A percentile compares a stretch with the other conserved stretches of the same genome.
These are phyloP conservation scores for Micromussa lordhowensis DNA, from an alignment of 92 coral and sea anemone genomes.

Conservation along the genomic window DNA sequence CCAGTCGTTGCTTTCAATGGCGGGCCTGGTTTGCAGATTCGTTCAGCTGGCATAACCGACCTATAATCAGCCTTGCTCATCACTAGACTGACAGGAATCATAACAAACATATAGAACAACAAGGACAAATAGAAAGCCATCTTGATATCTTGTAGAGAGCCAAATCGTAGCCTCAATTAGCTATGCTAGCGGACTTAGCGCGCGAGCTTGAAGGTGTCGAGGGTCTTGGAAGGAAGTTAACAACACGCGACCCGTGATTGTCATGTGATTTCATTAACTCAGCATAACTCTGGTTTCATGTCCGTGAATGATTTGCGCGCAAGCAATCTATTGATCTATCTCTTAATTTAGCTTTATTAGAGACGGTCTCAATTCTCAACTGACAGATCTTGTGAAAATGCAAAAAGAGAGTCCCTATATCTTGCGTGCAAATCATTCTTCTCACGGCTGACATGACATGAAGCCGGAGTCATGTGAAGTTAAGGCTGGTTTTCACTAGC, in stretches of 20 bases:
- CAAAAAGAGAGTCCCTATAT: too few relatives aligned
- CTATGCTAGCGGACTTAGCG: neutral
- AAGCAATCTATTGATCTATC: too few relatives aligned
- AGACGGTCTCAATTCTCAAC: too few relatives aligned
- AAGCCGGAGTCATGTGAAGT: too few relatives aligned
- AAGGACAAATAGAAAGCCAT: slow-evolving; percentile 15
- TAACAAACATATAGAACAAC: neutral
- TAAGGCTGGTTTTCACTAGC: too few relatives aligned
- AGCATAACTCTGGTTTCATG: neutral
- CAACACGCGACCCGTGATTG: neutral
- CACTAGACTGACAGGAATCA: neutral
- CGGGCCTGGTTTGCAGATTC: slow-evolving; percentile 76
- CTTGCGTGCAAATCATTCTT: too few relatives aligned
- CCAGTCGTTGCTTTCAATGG: slow-evolving; percentile 9
- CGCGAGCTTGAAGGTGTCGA: too few relatives aligned
- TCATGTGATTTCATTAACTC: neutral
- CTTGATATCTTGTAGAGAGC: neutral
- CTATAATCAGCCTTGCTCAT: neutral
- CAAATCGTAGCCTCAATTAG: neutral
- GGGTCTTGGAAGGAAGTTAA: too few relatives aligned
- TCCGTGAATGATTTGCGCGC: neutral
- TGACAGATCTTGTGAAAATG: too few relatives aligned
- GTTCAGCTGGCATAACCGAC: slow-evolving; percentile 35
- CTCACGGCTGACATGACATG: too few relatives aligned
- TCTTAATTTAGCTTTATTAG: too few relatives aligned